Evolutionary conservation across 2,888 invertebrate genomes (phyloP), one percentile per base, ranked within the genome.

Genomic region (Mylabris sibirica): DNA sequence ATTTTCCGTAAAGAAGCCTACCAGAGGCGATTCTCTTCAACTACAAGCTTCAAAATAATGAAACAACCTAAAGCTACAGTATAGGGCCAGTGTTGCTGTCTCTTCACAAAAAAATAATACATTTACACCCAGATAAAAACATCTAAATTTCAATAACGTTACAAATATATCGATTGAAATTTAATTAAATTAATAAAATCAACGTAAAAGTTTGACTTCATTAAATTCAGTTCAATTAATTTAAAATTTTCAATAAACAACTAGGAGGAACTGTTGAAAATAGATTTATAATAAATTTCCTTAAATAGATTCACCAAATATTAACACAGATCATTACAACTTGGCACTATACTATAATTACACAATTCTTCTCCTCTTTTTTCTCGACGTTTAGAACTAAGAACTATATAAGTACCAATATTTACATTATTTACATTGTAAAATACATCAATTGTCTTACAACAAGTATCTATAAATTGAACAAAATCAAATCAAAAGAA

Each of bases 341-440:
- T 75, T 74, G 75, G 75, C 75, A 75, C 75, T 67, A 75, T 74
- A 74, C 73, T 73, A 74, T 66, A 66, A 67, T 30, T 62, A 60
- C 60, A 66, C 38, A 59, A 67, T 14, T 64, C 20, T 62, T 44
- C 41, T 61, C 20, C 30, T 62, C 63, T 53, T 66, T 24, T 35
- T 68, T 63, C 14, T 57, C 8, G 63, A n/a, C 30, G 14, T 59
- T 8, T 30, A 30, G 8, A 30, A 4, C 8, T 6, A 30, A 30
- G 8, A 30, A 30, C 4, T 30, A 6, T 30, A 68, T 70, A 73
- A 70, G 64, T 69, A 66, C 63, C 65, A 60, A 49, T 80, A 80
- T 80, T 69, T 80, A 80, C 80, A 80, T 67, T 78, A 78, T 78
- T 69, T 78, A 78, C 77, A 78, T 68, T 78, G 69, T 76, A 74